phyloP scores from a whole-genome alignment of 2,113 vertebrate species.

The Mustela nigripes region DNA sequence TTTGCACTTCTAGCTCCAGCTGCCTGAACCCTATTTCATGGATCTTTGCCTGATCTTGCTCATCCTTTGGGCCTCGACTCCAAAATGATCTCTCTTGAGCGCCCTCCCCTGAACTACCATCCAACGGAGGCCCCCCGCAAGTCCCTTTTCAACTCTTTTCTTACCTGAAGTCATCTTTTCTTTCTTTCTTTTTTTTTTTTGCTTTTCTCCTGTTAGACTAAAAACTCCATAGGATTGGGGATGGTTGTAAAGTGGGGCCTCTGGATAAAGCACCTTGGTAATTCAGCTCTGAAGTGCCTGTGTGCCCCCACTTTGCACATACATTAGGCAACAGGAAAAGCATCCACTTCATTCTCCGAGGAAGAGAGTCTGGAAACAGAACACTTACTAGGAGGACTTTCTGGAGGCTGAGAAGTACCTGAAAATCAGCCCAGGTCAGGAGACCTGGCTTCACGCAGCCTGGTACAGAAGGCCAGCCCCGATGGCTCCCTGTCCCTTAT shows the following conservation, averaged over 20 bases:
- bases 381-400: not conserved
- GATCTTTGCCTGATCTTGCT: not conserved
- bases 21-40: not conserved
- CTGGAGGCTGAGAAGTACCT: not conserved
- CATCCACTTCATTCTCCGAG: accelerated
- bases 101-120: not conserved
- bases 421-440: not conserved
- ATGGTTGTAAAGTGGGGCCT: not conserved
- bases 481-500: not conserved
- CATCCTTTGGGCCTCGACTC: not conserved
- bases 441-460: not conserved
- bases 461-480: accelerated
- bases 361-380: not conserved
- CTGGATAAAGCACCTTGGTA: not conserved
- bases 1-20: not conserved
- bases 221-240: not conserved
- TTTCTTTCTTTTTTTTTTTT: not conserved
- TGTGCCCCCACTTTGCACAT: not conserved
- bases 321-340: not conserved
- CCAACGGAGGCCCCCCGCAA: not conserved
- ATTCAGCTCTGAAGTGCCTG: accelerated
- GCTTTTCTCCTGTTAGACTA: not conserved
- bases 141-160: not conserved
- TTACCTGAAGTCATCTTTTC: not conserved
- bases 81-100: not conserved